These are phyloP conservation scores for Morelia viridis DNA, from an alignment of 2,797 vertebrate genomes.

Conservation along the genomic window DNA sequence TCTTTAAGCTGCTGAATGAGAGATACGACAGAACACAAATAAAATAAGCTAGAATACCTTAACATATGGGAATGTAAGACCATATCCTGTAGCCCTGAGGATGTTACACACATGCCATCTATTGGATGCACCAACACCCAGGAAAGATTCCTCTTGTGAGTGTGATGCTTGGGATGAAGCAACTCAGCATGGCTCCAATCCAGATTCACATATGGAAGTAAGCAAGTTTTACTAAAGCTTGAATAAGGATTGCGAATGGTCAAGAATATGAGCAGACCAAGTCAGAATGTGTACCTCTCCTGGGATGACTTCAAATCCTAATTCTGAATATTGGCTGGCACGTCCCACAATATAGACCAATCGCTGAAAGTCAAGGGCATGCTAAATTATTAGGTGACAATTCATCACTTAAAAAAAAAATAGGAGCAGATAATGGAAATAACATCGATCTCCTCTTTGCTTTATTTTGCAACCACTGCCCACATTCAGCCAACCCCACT, in stretches of 20 bases:
- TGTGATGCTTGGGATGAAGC: not conserved
- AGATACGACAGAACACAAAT: not conserved
- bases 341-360: not conserved
- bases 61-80: not conserved
- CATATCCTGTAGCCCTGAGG: not conserved
- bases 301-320: not conserved
- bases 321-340: not conserved
- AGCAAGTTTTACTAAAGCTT: not conserved
- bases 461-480: not conserved
- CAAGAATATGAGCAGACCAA: not conserved
- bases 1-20: not conserved
- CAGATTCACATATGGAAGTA: not conserved
- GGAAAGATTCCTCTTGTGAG: not conserved
- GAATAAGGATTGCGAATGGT: not conserved
- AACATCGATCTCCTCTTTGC: not conserved
- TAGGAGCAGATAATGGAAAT: not conserved
- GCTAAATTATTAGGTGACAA: not conserved
- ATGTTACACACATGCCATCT: not conserved
- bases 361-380: not conserved
- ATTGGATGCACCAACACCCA: not conserved
- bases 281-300: not conserved
- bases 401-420: not conserved
- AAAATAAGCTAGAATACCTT: not conserved
- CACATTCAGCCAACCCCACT: not conserved
- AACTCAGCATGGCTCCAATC: not conserved